Conservation (phyloP, 2,888 invertebrate species). For the Epinotia demarniana region DNA sequence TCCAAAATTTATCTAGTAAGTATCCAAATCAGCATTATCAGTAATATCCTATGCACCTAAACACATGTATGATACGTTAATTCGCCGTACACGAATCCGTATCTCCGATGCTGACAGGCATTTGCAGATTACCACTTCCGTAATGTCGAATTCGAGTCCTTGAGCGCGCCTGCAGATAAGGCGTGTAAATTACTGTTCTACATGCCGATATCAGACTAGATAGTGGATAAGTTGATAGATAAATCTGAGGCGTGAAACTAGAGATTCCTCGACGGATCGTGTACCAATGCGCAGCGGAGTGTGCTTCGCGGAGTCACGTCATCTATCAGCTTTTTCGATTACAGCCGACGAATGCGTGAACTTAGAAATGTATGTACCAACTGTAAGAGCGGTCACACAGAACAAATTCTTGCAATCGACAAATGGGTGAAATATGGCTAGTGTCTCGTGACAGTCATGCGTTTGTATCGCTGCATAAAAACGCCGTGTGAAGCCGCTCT, state of each 20-base stretch:
- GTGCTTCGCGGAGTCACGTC: slow-evolving; percentile 10
- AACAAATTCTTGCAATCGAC: no score
- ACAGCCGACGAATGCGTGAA: slow-evolving; percentile 35
- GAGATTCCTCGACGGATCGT: neutral
- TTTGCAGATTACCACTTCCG: slow-evolving; percentile 28
- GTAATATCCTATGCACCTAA: neutral
- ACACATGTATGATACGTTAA: slow-evolving; percentile 20
- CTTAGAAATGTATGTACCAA: slow-evolving; percentile 9
- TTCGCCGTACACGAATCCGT: slow-evolving; percentile 10
- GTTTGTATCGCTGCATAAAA: no score
- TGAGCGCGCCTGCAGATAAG: slow-evolving; percentile 29
- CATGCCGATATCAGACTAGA: slow-evolving; percentile 17
- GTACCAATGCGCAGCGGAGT: slow-evolving; percentile 20
- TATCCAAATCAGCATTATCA: neutral
- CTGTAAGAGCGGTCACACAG: neutral
- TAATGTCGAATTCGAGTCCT: slow-evolving; percentile 21
- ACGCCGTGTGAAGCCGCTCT: no score
- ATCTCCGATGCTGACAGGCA: slow-evolving; percentile 13
- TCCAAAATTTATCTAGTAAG: neutral
- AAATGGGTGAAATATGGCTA: no score
- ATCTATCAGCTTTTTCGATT: slow-evolving; percentile 38
- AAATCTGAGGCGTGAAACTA: slow-evolving; percentile 16
- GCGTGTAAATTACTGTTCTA: slow-evolving; percentile 13
- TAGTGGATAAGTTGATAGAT: slow-evolving; percentile 18
- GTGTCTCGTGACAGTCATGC: no score